Evolutionary conservation across 2,888 invertebrate genomes (phyloP).

Genomic region (Drosophila fungiperda): DNA sequence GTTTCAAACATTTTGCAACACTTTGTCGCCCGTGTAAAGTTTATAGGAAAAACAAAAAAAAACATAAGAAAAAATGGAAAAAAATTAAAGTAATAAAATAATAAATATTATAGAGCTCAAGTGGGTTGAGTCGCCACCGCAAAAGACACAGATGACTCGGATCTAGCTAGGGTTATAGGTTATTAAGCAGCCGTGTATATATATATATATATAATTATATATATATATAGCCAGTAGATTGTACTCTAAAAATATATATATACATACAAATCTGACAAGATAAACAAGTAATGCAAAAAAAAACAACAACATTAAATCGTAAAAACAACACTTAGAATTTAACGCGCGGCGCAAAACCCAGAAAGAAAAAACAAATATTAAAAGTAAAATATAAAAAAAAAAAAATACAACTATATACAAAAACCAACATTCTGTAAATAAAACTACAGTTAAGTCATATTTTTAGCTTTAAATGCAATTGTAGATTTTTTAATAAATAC

Average conservation of each 20-base stretch:
- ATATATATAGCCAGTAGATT: conserved; percentile 76
- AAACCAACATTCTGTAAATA: conserved; percentile 77
- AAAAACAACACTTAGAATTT: conserved; percentile 62
- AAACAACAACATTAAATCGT: conserved; percentile 7
- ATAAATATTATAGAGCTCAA: conserved; percentile 50
- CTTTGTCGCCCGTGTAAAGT: conserved; percentile 53
- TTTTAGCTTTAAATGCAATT: conserved; percentile 83
- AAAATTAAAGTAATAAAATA: conserved; percentile 22
- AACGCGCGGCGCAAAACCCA: conserved; percentile 64
- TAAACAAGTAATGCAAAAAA: conserved; percentile 18
- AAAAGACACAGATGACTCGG: conserved; percentile 48
- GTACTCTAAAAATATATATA: conserved; percentile 71
- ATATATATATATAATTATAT: conserved; percentile 30
- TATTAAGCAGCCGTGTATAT: conserved; percentile 58
- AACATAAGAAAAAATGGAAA: background rate
- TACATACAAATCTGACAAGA: conserved; percentile 19
- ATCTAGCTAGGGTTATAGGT: conserved; percentile 73
- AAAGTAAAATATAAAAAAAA: conserved; percentile 41
- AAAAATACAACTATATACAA: conserved; percentile 20
- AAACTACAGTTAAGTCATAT: conserved; percentile 84
- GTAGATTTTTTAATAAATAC: conserved; percentile 78
- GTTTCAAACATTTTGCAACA: conserved; percentile 32
- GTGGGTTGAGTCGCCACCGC: conserved; percentile 48
- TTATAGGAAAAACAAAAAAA: conserved; percentile 16
- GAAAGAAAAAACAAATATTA: conserved; percentile 34